phyloP scores from a whole-genome alignment of 2,888 invertebrate species.

The Pomacea canaliculata region DNA sequence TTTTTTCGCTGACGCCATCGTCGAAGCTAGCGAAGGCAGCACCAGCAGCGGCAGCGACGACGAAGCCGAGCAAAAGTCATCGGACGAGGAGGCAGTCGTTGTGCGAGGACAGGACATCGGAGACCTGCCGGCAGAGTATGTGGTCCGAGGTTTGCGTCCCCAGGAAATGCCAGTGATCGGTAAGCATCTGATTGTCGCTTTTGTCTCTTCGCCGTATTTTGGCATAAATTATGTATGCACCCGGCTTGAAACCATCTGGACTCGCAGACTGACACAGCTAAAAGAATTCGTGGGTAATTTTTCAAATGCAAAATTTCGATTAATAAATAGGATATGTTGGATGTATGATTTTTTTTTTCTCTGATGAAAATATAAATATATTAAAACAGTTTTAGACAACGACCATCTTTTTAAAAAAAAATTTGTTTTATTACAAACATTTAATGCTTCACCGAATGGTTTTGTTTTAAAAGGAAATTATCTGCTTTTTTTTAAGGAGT shows the following conservation, averaged over 20 bases:
- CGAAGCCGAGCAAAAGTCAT: slow-evolving; percentile 1
- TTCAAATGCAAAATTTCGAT: too few species aligned
- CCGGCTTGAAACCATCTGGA: slow-evolving; percentile 7
- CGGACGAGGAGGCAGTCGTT: slow-evolving; percentile 22
- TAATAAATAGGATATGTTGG: too few species aligned
- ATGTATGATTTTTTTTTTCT: too few species aligned
- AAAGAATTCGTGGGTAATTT: background rate
- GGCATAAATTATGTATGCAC: slow-evolving; percentile 15
- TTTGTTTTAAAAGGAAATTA: too few species aligned
- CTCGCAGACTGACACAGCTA: background rate
- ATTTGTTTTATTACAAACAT: too few species aligned
- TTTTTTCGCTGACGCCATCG: slow-evolving; percentile 13
- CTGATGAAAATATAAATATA: too few species aligned
- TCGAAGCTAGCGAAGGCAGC: background rate
- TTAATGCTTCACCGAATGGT: too few species aligned
- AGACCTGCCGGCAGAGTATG: slow-evolving; percentile 31
- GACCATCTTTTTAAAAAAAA: too few species aligned
- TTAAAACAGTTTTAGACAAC: too few species aligned
- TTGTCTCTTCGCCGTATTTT: background rate
- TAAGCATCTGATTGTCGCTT: slow-evolving; percentile 13
- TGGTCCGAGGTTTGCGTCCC: slow-evolving; percentile 26
- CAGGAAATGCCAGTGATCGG: slow-evolving; percentile 34
- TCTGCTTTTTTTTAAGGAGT: too few species aligned
- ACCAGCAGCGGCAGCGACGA: slow-evolving; percentile 19
- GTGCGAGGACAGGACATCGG: slow-evolving; percentile 30